These are phyloP conservation scores for Gisinianus flammeolus DNA, from an alignment of 2,888 invertebrate species.

Conservation along the genomic window DNA sequence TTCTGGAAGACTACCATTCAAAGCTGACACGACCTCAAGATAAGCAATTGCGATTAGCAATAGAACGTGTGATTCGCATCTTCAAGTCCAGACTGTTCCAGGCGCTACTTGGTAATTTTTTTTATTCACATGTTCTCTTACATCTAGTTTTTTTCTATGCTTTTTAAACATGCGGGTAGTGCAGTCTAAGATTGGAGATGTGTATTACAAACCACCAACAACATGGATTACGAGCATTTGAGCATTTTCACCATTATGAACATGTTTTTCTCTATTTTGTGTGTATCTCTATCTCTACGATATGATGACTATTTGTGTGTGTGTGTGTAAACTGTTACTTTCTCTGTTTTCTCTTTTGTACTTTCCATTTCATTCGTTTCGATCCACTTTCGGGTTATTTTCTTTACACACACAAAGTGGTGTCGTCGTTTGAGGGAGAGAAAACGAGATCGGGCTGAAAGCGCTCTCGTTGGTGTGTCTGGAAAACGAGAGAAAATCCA, in stretches of 20 bases:
- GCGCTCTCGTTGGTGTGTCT: background rate
- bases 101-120: slow-evolving; percentile 83
- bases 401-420: too few relatives aligned
- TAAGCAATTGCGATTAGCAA: slow-evolving; percentile 90
- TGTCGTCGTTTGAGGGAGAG: background rate
- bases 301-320: background rate
- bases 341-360: slow-evolving; percentile 2
- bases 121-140: background rate
- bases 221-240: too few relatives aligned
- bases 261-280: background rate
- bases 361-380: background rate
- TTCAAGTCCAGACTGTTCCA: slow-evolving; percentile 98
- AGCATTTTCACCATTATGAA: too few relatives aligned
- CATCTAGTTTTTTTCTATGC: background rate
- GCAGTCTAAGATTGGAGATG: background rate
- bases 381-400: background rate
- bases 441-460: too few relatives aligned
- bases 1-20: slow-evolving; percentile 97
- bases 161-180: background rate
- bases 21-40: slow-evolving; percentile 93
- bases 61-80: slow-evolving; percentile 96
- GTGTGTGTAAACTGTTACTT: slow-evolving; percentile 6
- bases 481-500: background rate
- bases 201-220: background rate
- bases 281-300: background rate